phyloP scores from a whole-genome alignment of 2,113 vertebrate species.

The Neodontobutis hainanensis region DNA sequence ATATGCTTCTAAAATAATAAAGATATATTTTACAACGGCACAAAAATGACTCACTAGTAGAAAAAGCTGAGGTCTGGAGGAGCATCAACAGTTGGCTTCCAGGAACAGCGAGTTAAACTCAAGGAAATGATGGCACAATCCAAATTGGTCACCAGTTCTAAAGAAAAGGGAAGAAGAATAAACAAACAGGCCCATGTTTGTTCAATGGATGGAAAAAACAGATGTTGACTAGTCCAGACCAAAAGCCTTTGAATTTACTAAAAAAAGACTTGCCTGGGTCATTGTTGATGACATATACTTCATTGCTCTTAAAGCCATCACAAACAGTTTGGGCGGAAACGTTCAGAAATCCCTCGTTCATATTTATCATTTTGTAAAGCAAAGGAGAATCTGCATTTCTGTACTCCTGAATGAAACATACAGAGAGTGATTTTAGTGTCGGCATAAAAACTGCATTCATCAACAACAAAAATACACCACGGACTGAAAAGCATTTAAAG shows the following conservation, averaged over 20 bases:
- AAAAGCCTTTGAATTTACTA: not conserved
- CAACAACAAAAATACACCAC: too few species aligned
- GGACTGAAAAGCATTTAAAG: too few species aligned
- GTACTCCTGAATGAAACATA: not conserved
- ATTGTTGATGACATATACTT: rapidly evolving
- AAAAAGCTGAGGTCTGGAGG: slow-evolving; percentile 39
- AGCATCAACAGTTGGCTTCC: slow-evolving; percentile 2
- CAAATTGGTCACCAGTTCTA: slow-evolving; percentile 59
- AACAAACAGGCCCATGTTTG: too few species aligned
- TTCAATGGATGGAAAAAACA: too few species aligned
- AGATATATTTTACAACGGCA: not conserved
- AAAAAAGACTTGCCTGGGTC: slow-evolving; percentile 35
- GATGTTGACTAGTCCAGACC: too few species aligned
- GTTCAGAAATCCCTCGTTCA: not conserved
- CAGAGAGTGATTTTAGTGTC: not conserved
- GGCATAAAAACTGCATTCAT: too few species aligned
- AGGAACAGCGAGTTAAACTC: slow-evolving; percentile 43
- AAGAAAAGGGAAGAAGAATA: not conserved
- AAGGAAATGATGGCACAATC: slow-evolving; percentile 13
- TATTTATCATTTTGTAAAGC: rapidly evolving
- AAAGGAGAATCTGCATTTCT: not conserved
- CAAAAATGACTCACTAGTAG: slow-evolving; percentile 54
- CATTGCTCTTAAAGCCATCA: rapidly evolving
- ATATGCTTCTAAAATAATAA: not conserved
- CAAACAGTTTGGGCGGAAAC: not conserved